Evolutionary conservation across 1,140 invertebrate species (phyloP).

Genomic region (Diorhabda elongata): DNA sequence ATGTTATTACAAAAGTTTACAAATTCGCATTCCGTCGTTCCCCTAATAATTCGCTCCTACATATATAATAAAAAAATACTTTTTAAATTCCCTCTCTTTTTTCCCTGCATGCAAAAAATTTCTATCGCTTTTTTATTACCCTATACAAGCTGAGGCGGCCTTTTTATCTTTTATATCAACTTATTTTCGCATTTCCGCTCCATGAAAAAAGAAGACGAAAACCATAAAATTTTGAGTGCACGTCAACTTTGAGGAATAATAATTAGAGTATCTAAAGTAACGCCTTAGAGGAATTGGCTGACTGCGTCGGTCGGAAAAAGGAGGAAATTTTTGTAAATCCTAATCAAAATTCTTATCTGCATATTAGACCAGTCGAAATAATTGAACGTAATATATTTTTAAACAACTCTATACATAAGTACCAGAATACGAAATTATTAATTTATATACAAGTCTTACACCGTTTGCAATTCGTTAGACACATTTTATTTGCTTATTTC

Average conservation of each 20-base stretch:
- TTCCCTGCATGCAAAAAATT: slow-evolving; percentile 5
- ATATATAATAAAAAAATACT: not conserved
- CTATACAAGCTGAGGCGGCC: slow-evolving; percentile 1
- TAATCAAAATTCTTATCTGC: slow-evolving; percentile 11
- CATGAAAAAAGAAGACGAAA: slow-evolving; percentile 4
- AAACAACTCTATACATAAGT: too few relatives aligned
- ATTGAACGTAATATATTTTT: too few relatives aligned
- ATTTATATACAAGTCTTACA: too few relatives aligned
- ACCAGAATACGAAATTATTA: too few relatives aligned
- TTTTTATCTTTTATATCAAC: slow-evolving; percentile 12
- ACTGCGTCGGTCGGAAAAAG: slow-evolving; percentile 4
- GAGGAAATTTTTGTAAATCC: slow-evolving; percentile 10
- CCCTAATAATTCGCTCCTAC: too few relatives aligned
- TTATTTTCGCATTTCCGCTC: slow-evolving; percentile 16
- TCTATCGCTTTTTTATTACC: slow-evolving; percentile 11
- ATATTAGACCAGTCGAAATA: not conserved
- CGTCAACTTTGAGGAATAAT: slow-evolving; percentile 14
- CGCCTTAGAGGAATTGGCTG: slow-evolving; percentile 14
- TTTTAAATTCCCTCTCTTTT: not conserved
- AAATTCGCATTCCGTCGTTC: too few relatives aligned
- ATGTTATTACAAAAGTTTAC: too few relatives aligned
- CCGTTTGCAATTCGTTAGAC: too few relatives aligned
- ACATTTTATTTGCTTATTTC: too few relatives aligned
- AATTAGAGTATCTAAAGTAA: slow-evolving; percentile 14
- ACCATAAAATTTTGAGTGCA: slow-evolving; percentile 15